Base-by-base conservation (phyloP, 2,888 invertebrate species). In the Lasioglossum morio region DNA sequence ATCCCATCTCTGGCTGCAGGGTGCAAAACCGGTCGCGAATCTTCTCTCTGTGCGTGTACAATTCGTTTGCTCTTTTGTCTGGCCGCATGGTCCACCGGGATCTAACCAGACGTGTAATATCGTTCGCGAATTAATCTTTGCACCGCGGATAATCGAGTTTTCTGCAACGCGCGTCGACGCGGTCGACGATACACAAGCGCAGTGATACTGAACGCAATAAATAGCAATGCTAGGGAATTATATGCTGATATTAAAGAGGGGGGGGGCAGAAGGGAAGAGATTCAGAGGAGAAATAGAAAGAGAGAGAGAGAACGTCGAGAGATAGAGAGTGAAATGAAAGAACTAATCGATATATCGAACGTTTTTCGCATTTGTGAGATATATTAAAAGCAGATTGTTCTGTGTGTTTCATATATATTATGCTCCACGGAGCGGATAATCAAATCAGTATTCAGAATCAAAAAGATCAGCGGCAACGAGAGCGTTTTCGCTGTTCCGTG, bases 151-250 rank as follows among this genome's bases (percentile, higher is more conserved):
- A 72, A 81, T 77, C 77, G 80, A 78, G 72, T 75, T 73, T 70
- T 78, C 66, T 76, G 75, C 53, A 66, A 66, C 34, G 48, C 77
- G 66, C 48, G 77, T 77, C 37, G 72, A 74, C 48, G 60, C 53
- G 73, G 40, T 82, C 82, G 84, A 77, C 74, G 74, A 63, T 80
- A 82, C 43, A 75, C 63, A 63, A 63, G 80, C 79, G 83, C 91
- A 91, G 91, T 91, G 91, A 91, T 91, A 91, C 84, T 88, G 85
- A 91, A 91, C 86, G 91, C 91, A 91, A 91, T 91, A 91, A 91
- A 77, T 92, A 87, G 90, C 84, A 80, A 88, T 84, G 80, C 72
- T 86, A 91, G 83, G 83, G 85, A 83, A 57, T 87, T 90, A 86
- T 85, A 88, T 70, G 84, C 84, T 79, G 81, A 66, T 79, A 81